Evolutionary conservation across 1,140 invertebrate species (phyloP), one percentile per base, ranked within the genome.

Genomic region (Rhyzopertha dominica): DNA sequence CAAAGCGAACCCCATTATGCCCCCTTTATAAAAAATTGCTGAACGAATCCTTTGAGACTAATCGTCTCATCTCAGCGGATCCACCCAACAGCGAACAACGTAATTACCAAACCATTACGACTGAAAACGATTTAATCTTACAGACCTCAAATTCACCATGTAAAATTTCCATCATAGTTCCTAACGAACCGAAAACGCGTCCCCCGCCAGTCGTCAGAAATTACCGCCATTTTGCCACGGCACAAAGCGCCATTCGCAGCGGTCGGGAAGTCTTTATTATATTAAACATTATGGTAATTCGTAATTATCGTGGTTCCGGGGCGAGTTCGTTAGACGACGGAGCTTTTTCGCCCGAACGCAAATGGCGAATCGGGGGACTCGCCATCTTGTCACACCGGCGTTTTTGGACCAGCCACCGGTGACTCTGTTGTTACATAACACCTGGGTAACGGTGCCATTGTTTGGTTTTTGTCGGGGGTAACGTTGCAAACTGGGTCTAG

Each of bases 151-250:
- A 58, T 49, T 46, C 35, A 49, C 40, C 36, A 51, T 40, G 47
- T 29, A 36, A 38, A 42, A 53, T 53, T 59, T 57, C 49, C 57
- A 59, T 59, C 54, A 51, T 43, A 43, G 44, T 40, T 48, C 49
- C 50, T 59, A 59, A 59, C 58, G 58, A 59, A 57, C 52, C 55
- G 52, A 53, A 50, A 57, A 57, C 50, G 52, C 49, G 36, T 46
- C 35, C 49, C 44, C 49, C 24, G 37, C 42, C 28, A 44, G 22
- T n/a, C 32, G 49, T 29, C 45, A 39, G 46, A 49, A 52, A 61
- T 61, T 61, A 56, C 58, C 51, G 58, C 56, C 58, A 61, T 61
- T 61, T 61, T 61, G 53, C 40, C 30, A 29, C 48, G 12, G 26
- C 42, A 56, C 51, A 56, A 53, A 53, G 45, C 47, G 28, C 36